Percentiles rank a stretch among this genome's conserved stretches.
Conservation (phyloP, 2,888 invertebrate species). For the Eupelmus urozonus region DNA sequence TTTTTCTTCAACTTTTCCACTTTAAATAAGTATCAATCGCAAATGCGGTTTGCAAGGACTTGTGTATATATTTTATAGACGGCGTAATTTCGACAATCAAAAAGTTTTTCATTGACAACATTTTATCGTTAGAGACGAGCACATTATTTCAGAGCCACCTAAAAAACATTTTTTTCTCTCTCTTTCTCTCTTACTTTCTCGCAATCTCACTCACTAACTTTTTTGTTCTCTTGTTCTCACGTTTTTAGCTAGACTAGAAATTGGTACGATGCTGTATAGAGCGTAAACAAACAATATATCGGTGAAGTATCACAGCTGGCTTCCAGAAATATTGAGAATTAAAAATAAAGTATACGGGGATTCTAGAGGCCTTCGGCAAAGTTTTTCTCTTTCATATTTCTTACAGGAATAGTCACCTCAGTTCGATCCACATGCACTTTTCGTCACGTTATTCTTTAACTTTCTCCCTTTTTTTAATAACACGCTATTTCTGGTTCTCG, state of each 20-base stretch:
- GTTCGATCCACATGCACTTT: slow-evolving; percentile 43
- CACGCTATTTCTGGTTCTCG: slow-evolving; percentile 5
- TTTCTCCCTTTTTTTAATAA: slow-evolving; percentile 9
- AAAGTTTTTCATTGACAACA: slow-evolving; percentile 35
- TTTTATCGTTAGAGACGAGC: slow-evolving; percentile 13
- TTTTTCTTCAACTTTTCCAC: slow-evolving; percentile 1
- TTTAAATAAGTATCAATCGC: not conserved
- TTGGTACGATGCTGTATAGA: slow-evolving; percentile 59
- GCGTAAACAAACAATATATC: slow-evolving; percentile 63
- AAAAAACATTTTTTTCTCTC: slow-evolving; percentile 7
- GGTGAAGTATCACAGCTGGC: slow-evolving; percentile 75
- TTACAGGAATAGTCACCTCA: slow-evolving; percentile 45
- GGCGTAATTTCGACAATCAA: slow-evolving; percentile 50
- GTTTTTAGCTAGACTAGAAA: slow-evolving; percentile 44
- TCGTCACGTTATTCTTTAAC: not conserved
- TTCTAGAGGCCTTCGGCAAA: slow-evolving; percentile 69
- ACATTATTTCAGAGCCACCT: slow-evolving; percentile 42
- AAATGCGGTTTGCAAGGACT: slow-evolving; percentile 39
- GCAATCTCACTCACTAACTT: slow-evolving; percentile 1
- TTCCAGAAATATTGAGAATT: slow-evolving; percentile 69
- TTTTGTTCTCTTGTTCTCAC: slow-evolving; percentile 3
- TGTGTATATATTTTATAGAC: slow-evolving; percentile 34
- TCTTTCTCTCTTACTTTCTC: slow-evolving; percentile 24
- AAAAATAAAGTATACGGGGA: slow-evolving; percentile 65
- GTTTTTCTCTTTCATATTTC: slow-evolving; percentile 43